Evolutionary conservation across 2,797 vertebrate species (phyloP), one percentile per base, ranked within the genome.

Genomic region (Typhlichthys subterraneus): DNA sequence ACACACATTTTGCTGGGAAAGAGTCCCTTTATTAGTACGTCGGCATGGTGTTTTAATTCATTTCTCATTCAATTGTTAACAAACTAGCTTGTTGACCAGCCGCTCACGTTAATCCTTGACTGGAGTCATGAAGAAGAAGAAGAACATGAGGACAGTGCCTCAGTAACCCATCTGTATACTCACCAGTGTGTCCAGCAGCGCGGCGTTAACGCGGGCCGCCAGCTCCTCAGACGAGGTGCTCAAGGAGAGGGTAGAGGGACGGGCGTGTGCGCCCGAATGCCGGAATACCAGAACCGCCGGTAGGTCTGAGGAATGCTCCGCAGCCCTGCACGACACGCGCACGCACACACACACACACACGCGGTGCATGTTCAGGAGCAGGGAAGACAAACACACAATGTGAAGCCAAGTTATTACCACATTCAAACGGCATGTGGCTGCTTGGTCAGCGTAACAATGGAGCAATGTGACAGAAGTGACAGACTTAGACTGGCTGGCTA

Each of bases 251-350:
- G 77, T 0, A 2, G 91, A 46, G 19, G 87, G 76, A 52, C 74
- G 79, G 63, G 89, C 62, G 2, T 61, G 70, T 23, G 5, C 12
- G 13, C 5, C 31, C 6, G 54, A 56, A 12, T 23, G 6, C 10
- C 87, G 91, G 65, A 91, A 91, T 14, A 95, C 85, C 70, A 98
- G 73, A 29, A 97, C 70, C 0, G 88, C 93, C 19, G 97, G 96
- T 11, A 93, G 93, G 17, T 83, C 74, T 47, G 88, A 81, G 0
- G 67, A 45, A 2, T 93, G 92, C 61, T 89, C 93, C 14, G 33
- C 80, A 61, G 94, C 92, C 85, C 97, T 99, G 81, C 19, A 64
- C 0, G 13, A 17, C 49, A 13, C 29, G 12, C 17, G 31, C 52
- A 62, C 19, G 13, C 4, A n/a, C n/a, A n/a, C n/a, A n/a, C n/a